Evolutionary conservation across 1,140 invertebrate genomes (phyloP).

Genomic region (Pectinophora gossypiella): DNA sequence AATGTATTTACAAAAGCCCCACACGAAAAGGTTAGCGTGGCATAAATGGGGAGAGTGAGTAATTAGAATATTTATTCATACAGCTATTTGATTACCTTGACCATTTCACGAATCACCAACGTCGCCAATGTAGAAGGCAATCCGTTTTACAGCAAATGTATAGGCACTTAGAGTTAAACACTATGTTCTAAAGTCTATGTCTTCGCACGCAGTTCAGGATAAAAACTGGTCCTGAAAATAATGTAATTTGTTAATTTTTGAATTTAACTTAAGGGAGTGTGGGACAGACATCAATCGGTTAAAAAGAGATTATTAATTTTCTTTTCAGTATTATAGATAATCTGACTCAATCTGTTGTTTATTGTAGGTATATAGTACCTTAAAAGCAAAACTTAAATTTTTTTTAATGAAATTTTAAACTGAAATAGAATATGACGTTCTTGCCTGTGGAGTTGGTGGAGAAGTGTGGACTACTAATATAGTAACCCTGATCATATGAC

Average conservation of each 20-base stretch:
- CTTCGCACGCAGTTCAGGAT: conserved; percentile 59
- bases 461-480: too few species aligned
- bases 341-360: too few species aligned
- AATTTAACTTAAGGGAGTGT: too few species aligned
- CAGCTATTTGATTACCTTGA: conserved; percentile 69
- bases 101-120: conserved; percentile 63
- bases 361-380: too few species aligned
- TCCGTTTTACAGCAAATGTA: conserved; percentile 40
- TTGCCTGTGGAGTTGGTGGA: too few species aligned
- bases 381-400: too few species aligned
- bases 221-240: conserved; percentile 65
- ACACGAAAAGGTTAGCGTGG: conserved; percentile 64
- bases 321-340: too few species aligned
- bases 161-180: conserved; percentile 33
- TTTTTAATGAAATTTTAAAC: too few species aligned
- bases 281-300: too few species aligned
- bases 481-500: too few species aligned
- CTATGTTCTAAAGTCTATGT: conserved; percentile 38
- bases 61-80: conserved; percentile 49
- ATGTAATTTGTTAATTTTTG: conserved; percentile 41
- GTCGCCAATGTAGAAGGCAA: background rate
- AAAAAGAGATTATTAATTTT: too few species aligned
- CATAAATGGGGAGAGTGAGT: conserved; percentile 53
- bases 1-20: conserved; percentile 67
- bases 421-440: too few species aligned